Base-by-base conservation (phyloP, 2,888 invertebrate species). In the Caenorhabditis sp. region DNA sequence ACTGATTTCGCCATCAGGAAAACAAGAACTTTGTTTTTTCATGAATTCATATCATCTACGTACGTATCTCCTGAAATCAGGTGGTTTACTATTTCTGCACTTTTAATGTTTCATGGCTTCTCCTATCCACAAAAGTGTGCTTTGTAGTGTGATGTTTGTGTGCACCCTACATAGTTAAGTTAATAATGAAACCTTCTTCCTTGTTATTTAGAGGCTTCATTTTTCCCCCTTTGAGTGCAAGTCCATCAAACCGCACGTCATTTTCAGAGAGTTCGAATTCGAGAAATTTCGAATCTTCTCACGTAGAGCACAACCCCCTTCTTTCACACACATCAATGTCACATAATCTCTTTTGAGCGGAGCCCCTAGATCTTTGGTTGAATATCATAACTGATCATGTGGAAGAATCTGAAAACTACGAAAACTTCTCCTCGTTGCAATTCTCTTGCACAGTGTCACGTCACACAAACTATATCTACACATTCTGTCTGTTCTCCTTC, bases 1-100 rank as follows among this genome's bases (percentile, higher is more conserved):
- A 59, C 68, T 51, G 54, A 69, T 61, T 76, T 49, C 12, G 68
- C 61, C 61, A 47, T 59, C 31, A 58, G 24, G n/a, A 56, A 64
- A 41, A 64, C 56, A 64, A 41, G 74, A 41, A 74, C 64, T 64
- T 64, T 64, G 16, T 35, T 44, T 63, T 63, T 63, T 44, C 28
- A 63, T 26, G 44, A 63, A 63, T 24, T 63, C 22, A 49, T 19
- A 49, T 38, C 41, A 61, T 61, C 41, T 61, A 41, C 61, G 24
- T 47, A 63, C 47, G 47, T 47, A 47, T 47, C 38, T 44, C 44
- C 44, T 44, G 41, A 44, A 44, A 63, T 47, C 63, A 63, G 44
- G 44, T 63, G 63, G 14, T 47, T 63, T 63, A n/a, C 16, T 28
- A 44, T 22, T 22, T 7, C 8, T 26, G 24, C 26, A 28, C 24